phyloP scores from a whole-genome alignment of 2,888 invertebrate genomes.

The Hecatera dysodea region DNA sequence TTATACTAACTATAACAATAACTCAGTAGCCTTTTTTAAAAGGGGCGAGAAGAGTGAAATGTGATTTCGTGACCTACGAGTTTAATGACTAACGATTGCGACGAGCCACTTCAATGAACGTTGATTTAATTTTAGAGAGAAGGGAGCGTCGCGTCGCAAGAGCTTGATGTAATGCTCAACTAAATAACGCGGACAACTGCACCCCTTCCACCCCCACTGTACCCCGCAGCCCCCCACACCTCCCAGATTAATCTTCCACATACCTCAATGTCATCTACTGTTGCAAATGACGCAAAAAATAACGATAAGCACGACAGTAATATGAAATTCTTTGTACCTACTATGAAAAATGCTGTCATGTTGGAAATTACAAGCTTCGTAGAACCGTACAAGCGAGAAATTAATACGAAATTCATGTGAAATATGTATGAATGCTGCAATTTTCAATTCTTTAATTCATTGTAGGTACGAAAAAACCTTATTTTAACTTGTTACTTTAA shows the following conservation, averaged over 20 bases:
- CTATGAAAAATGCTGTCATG: conserved; percentile 46
- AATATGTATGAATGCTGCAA: not conserved
- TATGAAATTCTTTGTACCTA: conserved; percentile 67
- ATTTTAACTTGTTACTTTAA: too few species aligned
- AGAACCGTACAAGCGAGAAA: not conserved
- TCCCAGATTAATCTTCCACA: conserved; percentile 84
- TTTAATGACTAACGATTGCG: conserved; percentile 75
- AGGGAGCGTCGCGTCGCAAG: conserved; percentile 70
- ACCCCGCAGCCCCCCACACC: conserved; percentile 59
- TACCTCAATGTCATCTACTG: conserved; percentile 85
- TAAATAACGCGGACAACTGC: conserved; percentile 82
- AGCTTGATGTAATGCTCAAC: conserved; percentile 84
- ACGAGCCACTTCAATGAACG: conserved; percentile 78
- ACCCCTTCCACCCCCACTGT: conserved; percentile 47
- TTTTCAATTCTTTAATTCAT: not conserved
- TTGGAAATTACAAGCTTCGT: conserved; percentile 10
- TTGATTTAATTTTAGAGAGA: conserved; percentile 83
- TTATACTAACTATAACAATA: conserved; percentile 53
- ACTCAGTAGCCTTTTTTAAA: conserved; percentile 54
- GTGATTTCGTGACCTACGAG: conserved; percentile 65
- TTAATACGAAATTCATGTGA: not conserved
- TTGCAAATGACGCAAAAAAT: conserved; percentile 85
- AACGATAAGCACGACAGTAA: conserved; percentile 77
- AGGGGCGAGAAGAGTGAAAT: conserved; percentile 59
- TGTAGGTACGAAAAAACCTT: not conserved